These are phyloP conservation scores for Daktulosphaira vitifoliae DNA, from an alignment of 1,140 invertebrate species.

Conservation along the genomic window DNA sequence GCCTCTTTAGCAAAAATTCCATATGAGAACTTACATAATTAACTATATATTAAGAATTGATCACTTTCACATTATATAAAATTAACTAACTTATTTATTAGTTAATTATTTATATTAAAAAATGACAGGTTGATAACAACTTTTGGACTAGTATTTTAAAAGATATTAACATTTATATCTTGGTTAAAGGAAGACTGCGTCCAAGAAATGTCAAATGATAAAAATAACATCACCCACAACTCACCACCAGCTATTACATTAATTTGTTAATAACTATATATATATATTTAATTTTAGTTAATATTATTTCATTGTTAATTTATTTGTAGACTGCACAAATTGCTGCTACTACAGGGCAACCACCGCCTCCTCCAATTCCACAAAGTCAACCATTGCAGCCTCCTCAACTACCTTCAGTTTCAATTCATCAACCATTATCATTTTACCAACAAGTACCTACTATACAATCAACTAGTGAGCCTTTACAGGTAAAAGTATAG, in stretches of 20 bases:
- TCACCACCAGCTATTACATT: too few species aligned
- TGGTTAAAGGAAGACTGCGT: too few species aligned
- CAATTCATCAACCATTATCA: constrained; percentile 33
- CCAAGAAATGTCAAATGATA: too few species aligned
- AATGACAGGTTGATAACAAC: too few species aligned
- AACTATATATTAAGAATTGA: too few species aligned
- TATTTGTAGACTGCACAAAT: constrained; percentile 17
- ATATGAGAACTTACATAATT: not conserved
- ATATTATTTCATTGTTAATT: not conserved
- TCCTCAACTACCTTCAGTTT: constrained; percentile 46
- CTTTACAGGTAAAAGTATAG: not conserved
- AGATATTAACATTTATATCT: too few species aligned
- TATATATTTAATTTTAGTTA: not conserved
- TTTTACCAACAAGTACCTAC: not conserved
- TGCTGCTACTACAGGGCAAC: not conserved
- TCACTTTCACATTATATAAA: too few species aligned
- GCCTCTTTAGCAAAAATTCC: not conserved
- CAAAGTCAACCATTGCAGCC: constrained; percentile 37
- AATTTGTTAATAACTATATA: not conserved
- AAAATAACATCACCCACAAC: too few species aligned
- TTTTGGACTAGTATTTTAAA: too few species aligned
- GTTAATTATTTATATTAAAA: too few species aligned
- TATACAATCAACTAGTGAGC: not conserved
- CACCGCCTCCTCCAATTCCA: constrained; percentile 11
- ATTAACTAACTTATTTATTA: too few species aligned